Conservation (phyloP, 92 coral and sea anemone species). For the Chrysogorgia sp. region DNA sequence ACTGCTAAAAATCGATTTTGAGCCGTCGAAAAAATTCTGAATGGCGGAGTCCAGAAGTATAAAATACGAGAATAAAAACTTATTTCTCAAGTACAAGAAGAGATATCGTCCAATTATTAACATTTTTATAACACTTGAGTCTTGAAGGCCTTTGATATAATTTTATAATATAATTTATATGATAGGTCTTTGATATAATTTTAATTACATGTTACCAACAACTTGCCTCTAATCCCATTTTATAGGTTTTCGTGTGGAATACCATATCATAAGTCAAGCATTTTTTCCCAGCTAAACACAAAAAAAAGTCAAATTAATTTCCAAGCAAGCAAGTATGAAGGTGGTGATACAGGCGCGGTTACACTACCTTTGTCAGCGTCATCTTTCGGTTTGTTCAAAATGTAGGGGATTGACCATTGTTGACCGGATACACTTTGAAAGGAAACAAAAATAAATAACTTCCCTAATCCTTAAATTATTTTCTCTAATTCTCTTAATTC, state of each 20-base stretch:
- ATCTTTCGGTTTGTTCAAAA: slow-evolving; percentile 85
- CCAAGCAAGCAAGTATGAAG: no score
- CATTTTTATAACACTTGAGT: no score
- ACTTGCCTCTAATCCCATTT: slow-evolving; percentile 78
- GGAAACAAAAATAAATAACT: background rate
- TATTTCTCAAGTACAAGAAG: no score
- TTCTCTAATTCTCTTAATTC: no score
- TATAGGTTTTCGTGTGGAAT: slow-evolving; percentile 85
- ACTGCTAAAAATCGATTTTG: background rate
- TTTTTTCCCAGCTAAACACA: slow-evolving; percentile 76
- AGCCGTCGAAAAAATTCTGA: no score
- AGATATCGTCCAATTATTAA: no score
- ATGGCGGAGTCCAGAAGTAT: no score
- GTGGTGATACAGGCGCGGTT: background rate
- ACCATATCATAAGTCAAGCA: slow-evolving; percentile 87
- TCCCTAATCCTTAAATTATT: no score
- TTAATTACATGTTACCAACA: background rate
- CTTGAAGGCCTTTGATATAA: no score
- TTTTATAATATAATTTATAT: background rate
- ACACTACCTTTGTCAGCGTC: slow-evolving; percentile 86
- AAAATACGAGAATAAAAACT: no score
- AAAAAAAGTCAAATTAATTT: background rate
- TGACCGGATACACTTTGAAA: slow-evolving; percentile 76
- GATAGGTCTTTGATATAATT: background rate
- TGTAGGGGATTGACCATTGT: slow-evolving; percentile 92